phyloP scores from a whole-genome alignment of 2,888 invertebrate species.

The Chesias legatella region DNA sequence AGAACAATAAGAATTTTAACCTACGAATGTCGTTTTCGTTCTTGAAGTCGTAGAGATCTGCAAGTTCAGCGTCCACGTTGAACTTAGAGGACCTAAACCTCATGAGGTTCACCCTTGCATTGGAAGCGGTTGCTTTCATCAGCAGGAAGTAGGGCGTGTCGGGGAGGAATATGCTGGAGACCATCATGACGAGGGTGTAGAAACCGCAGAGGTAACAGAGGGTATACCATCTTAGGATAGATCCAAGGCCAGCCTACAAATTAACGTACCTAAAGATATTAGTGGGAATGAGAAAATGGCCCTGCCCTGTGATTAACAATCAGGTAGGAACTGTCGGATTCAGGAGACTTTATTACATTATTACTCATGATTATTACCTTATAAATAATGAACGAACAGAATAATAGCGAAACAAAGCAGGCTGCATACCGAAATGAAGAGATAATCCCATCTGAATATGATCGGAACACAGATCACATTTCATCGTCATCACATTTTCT shows the following conservation, averaged over 20 bases:
- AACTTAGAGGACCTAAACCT: slow-evolving; percentile 42
- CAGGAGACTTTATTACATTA: too few relatives aligned
- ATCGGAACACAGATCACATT: too few relatives aligned
- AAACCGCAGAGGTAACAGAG: slow-evolving; percentile 38
- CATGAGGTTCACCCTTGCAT: slow-evolving; percentile 32
- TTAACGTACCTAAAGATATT: too few relatives aligned
- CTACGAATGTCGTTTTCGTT: slow-evolving; percentile 49
- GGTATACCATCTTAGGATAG: slow-evolving; percentile 38
- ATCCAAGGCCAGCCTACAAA: slow-evolving; percentile 44
- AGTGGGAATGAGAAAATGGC: too few relatives aligned
- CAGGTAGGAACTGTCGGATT: too few relatives aligned
- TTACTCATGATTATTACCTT: too few relatives aligned
- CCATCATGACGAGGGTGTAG: slow-evolving; percentile 31
- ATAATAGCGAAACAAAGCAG: too few relatives aligned
- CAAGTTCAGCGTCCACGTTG: slow-evolving; percentile 43
- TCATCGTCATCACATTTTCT: too few relatives aligned
- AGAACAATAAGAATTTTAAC: slow-evolving; percentile 29
- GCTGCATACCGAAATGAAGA: too few relatives aligned
- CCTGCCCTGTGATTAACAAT: too few relatives aligned
- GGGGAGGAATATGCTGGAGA: slow-evolving; percentile 38
- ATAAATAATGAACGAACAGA: too few relatives aligned
- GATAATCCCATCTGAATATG: too few relatives aligned
- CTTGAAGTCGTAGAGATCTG: slow-evolving; percentile 48
- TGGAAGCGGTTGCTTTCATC: slow-evolving; percentile 28
- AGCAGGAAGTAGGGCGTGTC: slow-evolving; percentile 57